Evolutionary conservation across 2,113 vertebrate species (phyloP), one percentile per base, ranked within the genome.

Genomic region (Tachysurus fulvidraco): DNA sequence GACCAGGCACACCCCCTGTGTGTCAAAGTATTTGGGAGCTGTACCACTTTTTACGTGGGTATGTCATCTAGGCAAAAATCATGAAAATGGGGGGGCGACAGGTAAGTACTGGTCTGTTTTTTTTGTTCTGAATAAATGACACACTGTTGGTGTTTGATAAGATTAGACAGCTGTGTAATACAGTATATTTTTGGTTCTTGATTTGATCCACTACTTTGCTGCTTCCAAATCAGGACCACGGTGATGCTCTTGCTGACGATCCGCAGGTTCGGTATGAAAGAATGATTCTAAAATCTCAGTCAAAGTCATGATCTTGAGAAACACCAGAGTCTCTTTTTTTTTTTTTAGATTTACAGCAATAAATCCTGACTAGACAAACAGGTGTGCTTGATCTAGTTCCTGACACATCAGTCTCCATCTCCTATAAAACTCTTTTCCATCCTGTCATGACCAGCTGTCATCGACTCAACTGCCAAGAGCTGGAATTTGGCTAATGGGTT

Each of bases 401-500:
- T 30, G 62, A 36, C 41, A 82, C 65, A 86, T 83, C 77, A 83
- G 36, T 25, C 86, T 83, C 23, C 71, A 79, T 79, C 54, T 82
- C 83, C 89, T 81, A 81, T 55, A 81, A 88, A 89, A 88, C 71
- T 76, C 69, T 65, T 71, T 78, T 5, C 46, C 79, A 87, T 89
- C 71, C 87, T 62, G 73, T 74, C 81, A 80, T 46, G 19, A n/a
- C 67, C 81, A 30, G 84, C 44, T 86, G 78, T 79, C 46, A 50
- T 87, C 60, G 9, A 87, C 60, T 64, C 54, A 3, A 25, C 71
- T 52, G 80, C 84, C 86, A 85, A 85, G 30, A 85, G 80, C 62
- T 57, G 76, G 86, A 52, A 78, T 83, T 85, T 87, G 85, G 74
- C 88, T 88, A 88, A 90, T 86, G 86, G 83, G 54, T 86, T 90